Conservation (phyloP, 2,797 vertebrate genomes). For the Chloroceryle amazona region DNA sequence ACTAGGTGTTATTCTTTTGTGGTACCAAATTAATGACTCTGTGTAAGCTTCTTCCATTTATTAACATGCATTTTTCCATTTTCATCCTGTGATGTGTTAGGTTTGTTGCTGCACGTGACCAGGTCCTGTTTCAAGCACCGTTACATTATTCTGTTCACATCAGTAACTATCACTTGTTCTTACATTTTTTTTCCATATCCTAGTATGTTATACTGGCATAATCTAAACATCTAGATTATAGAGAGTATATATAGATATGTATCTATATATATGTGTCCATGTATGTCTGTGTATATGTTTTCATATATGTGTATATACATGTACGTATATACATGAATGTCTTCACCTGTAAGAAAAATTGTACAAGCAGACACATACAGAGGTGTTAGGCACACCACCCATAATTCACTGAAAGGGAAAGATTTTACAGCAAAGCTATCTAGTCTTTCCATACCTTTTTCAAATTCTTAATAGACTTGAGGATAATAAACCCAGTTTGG, state of each 20-base stretch:
- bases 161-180: conserved; percentile 2
- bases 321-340: background rate
- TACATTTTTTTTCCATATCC: background rate
- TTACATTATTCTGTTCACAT: background rate
- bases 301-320: background rate
- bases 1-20: background rate
- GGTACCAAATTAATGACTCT: background rate
- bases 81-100: background rate
- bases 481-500: background rate
- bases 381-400: background rate
- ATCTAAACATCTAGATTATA: conserved; percentile 2
- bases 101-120: background rate
- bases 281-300: background rate
- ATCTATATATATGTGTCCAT: conserved; percentile 47
- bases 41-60: conserved; percentile 11
- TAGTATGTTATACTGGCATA: background rate
- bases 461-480: background rate
- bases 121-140: background rate
- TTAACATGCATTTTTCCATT: conserved; percentile 34
- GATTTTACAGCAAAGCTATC: background rate
- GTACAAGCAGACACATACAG: background rate
- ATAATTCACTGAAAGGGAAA: background rate
- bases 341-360: background rate
- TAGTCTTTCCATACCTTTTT: background rate
- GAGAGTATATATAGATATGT: conserved; percentile 36